Percentiles rank a stretch among this genome's conserved stretches.
These are phyloP conservation scores for Zygaena filipendulae DNA, from an alignment of 2,888 invertebrate species.

Conservation along the genomic window DNA sequence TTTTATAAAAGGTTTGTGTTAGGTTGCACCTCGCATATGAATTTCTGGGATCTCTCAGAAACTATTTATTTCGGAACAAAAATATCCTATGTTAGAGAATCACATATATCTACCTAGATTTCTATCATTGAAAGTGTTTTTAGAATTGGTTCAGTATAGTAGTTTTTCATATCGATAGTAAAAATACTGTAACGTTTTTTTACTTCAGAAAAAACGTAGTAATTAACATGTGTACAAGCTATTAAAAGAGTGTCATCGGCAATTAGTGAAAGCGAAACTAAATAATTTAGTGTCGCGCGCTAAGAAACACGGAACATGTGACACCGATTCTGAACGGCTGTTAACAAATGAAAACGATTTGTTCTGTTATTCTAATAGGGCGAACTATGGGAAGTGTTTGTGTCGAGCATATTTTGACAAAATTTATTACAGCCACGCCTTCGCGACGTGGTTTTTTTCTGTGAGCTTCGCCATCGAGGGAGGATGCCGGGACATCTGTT, in stretches of 20 bases:
- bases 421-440: conserved; percentile 69
- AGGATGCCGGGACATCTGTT: conserved; percentile 60
- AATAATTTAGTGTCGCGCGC: conserved; percentile 41
- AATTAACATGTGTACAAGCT: conserved; percentile 57
- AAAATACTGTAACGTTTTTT: too few relatives aligned
- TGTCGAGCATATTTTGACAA: conserved; percentile 65
- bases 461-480: conserved; percentile 32
- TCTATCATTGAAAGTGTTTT: too few relatives aligned
- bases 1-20: too few relatives aligned
- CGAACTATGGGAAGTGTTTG: conserved; percentile 59
- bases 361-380: conserved; percentile 67
- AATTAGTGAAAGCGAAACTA: conserved; percentile 57
- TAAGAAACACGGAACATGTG: conserved; percentile 39
- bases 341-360: conserved; percentile 67
- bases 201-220: too few relatives aligned
- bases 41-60: too few relatives aligned
- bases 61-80: too few relatives aligned
- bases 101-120: too few relatives aligned
- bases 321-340: conserved; percentile 59
- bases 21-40: too few relatives aligned
- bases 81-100: too few relatives aligned
- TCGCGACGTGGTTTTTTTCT: conserved; percentile 45
- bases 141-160: too few relatives aligned
- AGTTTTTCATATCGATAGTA: too few relatives aligned
- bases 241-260: conserved; percentile 62